Conservation (phyloP, 2,113 vertebrate genomes). For the Picathartes gymnocephalus region DNA sequence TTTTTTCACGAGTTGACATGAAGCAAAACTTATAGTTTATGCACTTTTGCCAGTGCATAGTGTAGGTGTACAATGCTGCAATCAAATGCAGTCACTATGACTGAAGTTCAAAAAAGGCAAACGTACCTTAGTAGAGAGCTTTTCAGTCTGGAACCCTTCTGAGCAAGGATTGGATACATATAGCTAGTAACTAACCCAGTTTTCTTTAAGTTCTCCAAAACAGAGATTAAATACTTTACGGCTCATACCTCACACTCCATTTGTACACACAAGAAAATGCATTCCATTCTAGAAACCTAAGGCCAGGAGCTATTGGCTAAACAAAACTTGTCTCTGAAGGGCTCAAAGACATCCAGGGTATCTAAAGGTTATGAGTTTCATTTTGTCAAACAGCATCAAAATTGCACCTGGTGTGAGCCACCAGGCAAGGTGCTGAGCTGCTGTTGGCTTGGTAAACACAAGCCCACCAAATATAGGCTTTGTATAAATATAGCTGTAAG, state of each 20-base stretch:
- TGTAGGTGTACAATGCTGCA: not conserved
- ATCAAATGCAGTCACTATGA: not conserved
- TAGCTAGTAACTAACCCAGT: not conserved
- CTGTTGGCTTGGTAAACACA: not conserved
- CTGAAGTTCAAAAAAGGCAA: not conserved
- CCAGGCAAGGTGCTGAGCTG: not conserved
- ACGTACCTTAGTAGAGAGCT: not conserved
- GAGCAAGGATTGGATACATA: too few relatives aligned
- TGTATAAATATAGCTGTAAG: not conserved
- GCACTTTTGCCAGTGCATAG: too few relatives aligned
- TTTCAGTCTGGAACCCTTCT: not conserved
- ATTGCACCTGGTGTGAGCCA: not conserved
- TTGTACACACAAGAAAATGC: not conserved
- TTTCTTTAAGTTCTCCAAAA: not conserved
- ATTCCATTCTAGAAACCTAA: not conserved
- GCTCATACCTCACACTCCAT: not conserved
- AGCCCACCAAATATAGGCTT: not conserved
- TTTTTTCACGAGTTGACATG: not conserved
- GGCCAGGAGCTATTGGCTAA: not conserved
- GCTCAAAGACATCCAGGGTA: not conserved
- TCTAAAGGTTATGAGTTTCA: not conserved
- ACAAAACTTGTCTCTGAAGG: not conserved
- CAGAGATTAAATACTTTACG: not conserved
- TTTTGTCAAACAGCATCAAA: not conserved
- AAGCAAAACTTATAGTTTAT: not conserved